Conservation (phyloP, 1,140 invertebrate species). For the Drosophila orosa region DNA sequence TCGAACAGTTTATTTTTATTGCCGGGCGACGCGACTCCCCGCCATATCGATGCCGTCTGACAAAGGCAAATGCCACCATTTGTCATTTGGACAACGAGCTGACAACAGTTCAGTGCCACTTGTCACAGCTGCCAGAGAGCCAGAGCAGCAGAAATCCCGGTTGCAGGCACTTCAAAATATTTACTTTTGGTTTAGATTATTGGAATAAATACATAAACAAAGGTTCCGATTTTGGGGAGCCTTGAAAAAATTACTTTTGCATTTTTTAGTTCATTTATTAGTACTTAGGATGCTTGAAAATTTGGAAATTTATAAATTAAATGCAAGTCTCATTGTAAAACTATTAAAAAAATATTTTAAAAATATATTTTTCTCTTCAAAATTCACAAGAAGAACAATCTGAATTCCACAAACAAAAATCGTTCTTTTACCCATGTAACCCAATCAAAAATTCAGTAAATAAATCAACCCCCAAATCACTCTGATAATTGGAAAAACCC, state of each 20-base stretch:
- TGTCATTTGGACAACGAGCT: slow-evolving; percentile 76
- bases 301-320: neutral
- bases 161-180: slow-evolving; percentile 23
- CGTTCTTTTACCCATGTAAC: neutral
- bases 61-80: slow-evolving; percentile 74
- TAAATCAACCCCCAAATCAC: neutral
- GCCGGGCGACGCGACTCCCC: slow-evolving; percentile 53
- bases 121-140: slow-evolving; percentile 34
- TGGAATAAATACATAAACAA: neutral
- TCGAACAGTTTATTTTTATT: slow-evolving; percentile 69
- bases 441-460: neutral
- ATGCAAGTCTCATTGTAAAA: neutral
- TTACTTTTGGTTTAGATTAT: slow-evolving; percentile 11
- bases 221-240: too few species aligned
- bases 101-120: slow-evolving; percentile 57
- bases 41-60: slow-evolving; percentile 61
- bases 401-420: neutral
- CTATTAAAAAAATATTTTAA: neutral
- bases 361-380: neutral
- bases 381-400: too few species aligned
- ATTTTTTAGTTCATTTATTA: neutral
- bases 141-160: slow-evolving; percentile 27
- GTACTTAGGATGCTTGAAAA: neutral
- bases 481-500: slow-evolving; percentile 5
- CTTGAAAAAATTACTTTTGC: too few species aligned